Evolutionary conservation across 2,888 invertebrate genomes (phyloP).

Genomic region (Agrilus mali): DNA sequence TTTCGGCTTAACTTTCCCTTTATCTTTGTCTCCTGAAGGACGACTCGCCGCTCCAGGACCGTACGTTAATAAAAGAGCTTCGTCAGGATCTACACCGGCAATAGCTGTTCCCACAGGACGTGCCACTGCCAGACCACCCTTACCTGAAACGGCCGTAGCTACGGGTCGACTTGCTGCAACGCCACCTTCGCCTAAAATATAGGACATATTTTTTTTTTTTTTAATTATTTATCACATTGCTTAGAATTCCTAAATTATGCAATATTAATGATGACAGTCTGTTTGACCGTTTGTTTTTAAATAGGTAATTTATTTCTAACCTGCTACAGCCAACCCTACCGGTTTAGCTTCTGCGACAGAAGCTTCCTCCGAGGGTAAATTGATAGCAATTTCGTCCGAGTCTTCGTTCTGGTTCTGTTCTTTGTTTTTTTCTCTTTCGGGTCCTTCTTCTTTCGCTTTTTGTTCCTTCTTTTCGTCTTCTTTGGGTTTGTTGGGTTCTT

Average conservation of each 20-base stretch:
- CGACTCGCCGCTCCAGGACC: slow-evolving; percentile 3
- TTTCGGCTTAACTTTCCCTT: slow-evolving; percentile 6
- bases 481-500: slow-evolving; percentile 4
- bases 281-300: not conserved
- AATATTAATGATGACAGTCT: too few species aligned
- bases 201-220: too few species aligned
- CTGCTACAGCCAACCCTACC: slow-evolving; percentile 42
- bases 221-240: too few species aligned
- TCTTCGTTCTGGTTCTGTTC: slow-evolving; percentile 29
- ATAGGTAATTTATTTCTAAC: slow-evolving; percentile 16
- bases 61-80: slow-evolving; percentile 29
- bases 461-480: slow-evolving; percentile 10
- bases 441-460: slow-evolving; percentile 11
- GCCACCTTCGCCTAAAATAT: slow-evolving; percentile 49
- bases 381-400: slow-evolving; percentile 34
- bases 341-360: slow-evolving; percentile 67
- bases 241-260: too few species aligned
- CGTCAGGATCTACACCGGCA: slow-evolving; percentile 51
- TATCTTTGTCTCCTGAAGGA: slow-evolving; percentile 7
- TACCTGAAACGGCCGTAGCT: slow-evolving; percentile 58
- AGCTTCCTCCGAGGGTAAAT: slow-evolving; percentile 43
- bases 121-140: slow-evolving; percentile 56
- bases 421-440: slow-evolving; percentile 19
- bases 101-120: slow-evolving; percentile 62
- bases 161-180: slow-evolving; percentile 59